Evolutionary conservation across 1,140 invertebrate genomes (phyloP).

Genomic region (Diachasma alloeum): DNA sequence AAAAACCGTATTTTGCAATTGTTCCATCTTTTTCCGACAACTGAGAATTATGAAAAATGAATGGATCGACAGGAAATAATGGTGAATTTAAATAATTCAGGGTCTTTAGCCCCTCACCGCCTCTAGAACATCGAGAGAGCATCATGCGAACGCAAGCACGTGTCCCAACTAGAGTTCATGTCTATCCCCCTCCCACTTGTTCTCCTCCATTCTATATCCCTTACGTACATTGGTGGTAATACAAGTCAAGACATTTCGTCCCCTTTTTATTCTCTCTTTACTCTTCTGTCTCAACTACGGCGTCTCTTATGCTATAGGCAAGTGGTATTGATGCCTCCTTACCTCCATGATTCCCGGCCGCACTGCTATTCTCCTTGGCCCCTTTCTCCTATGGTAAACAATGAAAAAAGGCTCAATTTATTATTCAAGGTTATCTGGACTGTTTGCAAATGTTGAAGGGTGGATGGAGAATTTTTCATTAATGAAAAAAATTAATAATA

Average conservation of each 20-base stretch:
- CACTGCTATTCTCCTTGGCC: constrained; percentile 57
- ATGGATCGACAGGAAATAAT: not conserved
- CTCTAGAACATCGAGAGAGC: not conserved
- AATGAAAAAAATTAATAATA: not conserved
- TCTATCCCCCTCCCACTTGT: not conserved
- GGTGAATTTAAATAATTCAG: constrained; percentile 15
- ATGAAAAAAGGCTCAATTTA: constrained; percentile 21
- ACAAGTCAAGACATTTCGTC: not conserved
- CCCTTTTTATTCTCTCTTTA: not conserved
- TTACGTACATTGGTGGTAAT: not conserved
- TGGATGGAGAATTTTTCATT: not conserved
- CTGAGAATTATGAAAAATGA: not conserved
- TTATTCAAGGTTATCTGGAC: not conserved
- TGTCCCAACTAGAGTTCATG: constrained; percentile 8
- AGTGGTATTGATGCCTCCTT: constrained; percentile 35
- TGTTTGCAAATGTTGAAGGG: not conserved
- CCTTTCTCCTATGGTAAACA: constrained; percentile 55
- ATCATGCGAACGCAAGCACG: constrained; percentile 26
- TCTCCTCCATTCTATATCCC: not conserved
- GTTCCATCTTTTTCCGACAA: too few relatives aligned
- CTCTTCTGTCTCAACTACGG: not conserved
- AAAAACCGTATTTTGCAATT: not conserved
- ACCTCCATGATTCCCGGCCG: constrained; percentile 58
- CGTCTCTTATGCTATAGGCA: not conserved
- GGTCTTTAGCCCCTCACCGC: not conserved